Evolutionary conservation across 2,113 vertebrate genomes (phyloP).

Genomic region (Sceloporus undulatus): DNA sequence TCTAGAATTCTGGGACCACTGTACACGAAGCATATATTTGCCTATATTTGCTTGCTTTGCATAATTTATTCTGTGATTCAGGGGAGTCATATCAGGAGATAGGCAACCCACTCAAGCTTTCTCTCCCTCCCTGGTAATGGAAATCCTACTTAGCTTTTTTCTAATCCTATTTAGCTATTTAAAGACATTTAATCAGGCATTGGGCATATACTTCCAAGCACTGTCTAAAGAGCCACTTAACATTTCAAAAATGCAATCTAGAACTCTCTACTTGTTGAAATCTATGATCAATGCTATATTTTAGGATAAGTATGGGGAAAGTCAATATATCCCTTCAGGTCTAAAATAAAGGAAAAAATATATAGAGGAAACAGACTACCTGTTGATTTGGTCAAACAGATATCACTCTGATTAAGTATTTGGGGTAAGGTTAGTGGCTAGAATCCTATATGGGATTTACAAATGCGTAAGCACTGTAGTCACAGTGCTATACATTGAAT

Average conservation of each 20-base stretch:
- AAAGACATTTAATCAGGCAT: slow-evolving; percentile 2
- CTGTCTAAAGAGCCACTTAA: background rate
- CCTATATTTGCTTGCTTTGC: background rate
- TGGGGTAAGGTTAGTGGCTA: too few species aligned
- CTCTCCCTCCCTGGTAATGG: background rate
- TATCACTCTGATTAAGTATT: too few species aligned
- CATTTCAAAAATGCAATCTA: background rate
- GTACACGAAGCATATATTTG: background rate
- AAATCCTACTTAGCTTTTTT: background rate
- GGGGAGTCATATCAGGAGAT: background rate
- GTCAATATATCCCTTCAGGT: too few species aligned
- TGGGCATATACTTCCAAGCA: background rate
- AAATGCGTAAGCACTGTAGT: too few species aligned
- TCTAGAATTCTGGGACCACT: background rate
- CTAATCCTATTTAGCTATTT: background rate
- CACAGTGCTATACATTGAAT: too few species aligned
- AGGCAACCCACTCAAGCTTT: background rate
- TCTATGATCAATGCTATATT: background rate
- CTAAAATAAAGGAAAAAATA: too few species aligned
- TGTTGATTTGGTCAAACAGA: too few species aligned
- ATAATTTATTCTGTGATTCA: background rate
- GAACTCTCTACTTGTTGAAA: background rate
- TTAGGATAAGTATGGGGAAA: too few species aligned
- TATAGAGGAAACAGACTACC: too few species aligned
- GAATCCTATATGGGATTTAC: too few species aligned